Base-by-base conservation (phyloP, 1,140 invertebrate species). In the Meteorus sp. region DNA sequence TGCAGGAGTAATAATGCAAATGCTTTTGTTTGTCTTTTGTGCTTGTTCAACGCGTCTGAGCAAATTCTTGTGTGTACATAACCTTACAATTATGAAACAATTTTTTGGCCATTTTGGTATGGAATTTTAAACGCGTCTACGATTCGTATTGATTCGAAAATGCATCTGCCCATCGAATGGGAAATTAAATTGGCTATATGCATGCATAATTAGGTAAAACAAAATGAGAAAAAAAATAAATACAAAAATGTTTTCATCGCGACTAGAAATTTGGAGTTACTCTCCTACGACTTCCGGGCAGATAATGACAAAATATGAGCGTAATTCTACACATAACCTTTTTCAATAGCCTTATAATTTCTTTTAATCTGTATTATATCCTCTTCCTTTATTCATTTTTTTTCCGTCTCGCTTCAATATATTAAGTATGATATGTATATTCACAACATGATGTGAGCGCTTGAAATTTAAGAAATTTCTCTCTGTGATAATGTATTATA, bases 401-500 rank as follows among this genome's bases (percentile, higher is more conserved):
- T 23, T 56, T 70, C 66, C 59, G 66, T 68, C 65, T 74, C 71
- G 65, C 62, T 71, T 74, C 56, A 73, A 76, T 79, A 77, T 76
- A 67, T 73, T 75, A 68, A 59, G 64, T 78, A 78, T 78, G 77
- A 79, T 79, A 79, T 79, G 77, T 79, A 78, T 78, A 77, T 79
- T 79, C 77, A 79, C 77, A 78, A 79, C 76, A 76, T 77, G 75
- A 79, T 78, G 77, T 79, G 77, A 79, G 77, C 77, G 75, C 69
- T 78, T 78, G 73, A 63, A 76, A 62, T 70, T 70, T 43, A 67
- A 65, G 73, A 67, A 66, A 71, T 62, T 39, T 13, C 8, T 56
- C 63, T 63, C 43, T 45, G 58, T 66, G 61, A 67, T 64, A 67
- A 67, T 60, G 59, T 67, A 67, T 72, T 11, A 45, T n/a, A 67